A percentile compares a stretch with the other conserved stretches of the same genome.
Evolutionary conservation across 2,113 vertebrate genomes (phyloP).

Genomic region (Mionectes macconnelli): DNA sequence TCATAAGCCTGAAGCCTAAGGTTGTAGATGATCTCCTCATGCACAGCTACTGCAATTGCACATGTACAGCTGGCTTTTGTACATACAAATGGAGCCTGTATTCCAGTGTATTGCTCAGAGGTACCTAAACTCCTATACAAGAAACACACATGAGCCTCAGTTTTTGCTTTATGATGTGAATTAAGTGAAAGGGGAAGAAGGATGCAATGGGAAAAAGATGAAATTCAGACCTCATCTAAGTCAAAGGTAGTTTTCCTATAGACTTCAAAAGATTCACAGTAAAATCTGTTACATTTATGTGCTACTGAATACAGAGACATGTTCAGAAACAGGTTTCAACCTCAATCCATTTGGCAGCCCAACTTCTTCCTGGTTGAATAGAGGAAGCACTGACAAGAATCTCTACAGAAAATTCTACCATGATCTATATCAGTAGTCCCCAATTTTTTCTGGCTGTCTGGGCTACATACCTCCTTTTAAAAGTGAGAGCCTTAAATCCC

Average conservation of each 20-base stretch:
- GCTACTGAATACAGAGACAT: neutral
- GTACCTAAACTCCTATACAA: neutral
- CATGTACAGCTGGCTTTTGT: conserved; percentile 35
- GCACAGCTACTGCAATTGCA: conserved; percentile 17
- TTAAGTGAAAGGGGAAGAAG: conserved; percentile 8
- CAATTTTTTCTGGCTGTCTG: neutral
- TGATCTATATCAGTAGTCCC: conserved; percentile 4
- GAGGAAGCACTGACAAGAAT: conserved; percentile 33
- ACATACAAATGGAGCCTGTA: neutral
- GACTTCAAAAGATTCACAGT: conserved; percentile 49
- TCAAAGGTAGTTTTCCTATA: conserved; percentile 28
- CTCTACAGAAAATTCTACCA: conserved; percentile 12
- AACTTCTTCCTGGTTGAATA: conserved; percentile 40
- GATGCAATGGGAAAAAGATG: conserved; percentile 25
- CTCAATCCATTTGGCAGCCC: conserved; percentile 36
- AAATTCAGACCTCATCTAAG: conserved; percentile 58
- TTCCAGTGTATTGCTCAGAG: neutral
- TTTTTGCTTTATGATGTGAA: conserved; percentile 43
- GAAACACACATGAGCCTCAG: neutral
- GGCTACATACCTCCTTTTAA: neutral
- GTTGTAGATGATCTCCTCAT: conserved; percentile 33
- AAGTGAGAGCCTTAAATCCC: neutral
- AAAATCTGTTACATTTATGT: conserved; percentile 3
- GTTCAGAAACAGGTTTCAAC: conserved; percentile 47
- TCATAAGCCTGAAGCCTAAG: conserved; percentile 29